Percentiles rank a stretch among this genome's conserved stretches.
phyloP scores from a whole-genome alignment of 2,888 invertebrate species.

The Schizaphis graminum region DNA sequence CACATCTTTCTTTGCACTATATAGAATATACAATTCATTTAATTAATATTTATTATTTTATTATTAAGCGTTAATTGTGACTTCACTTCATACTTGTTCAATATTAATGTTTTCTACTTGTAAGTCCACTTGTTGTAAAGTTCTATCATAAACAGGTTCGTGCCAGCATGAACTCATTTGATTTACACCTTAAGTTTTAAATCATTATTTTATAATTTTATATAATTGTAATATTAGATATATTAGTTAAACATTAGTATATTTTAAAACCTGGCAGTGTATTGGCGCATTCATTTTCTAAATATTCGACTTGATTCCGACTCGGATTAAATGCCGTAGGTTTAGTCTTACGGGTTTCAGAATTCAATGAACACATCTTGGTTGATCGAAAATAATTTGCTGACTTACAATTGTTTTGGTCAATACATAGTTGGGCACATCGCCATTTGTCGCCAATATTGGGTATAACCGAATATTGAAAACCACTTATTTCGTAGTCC shows the following conservation, averaged over 20 bases:
- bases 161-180: slow-evolving; percentile 68
- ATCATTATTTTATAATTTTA: background rate
- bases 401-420: slow-evolving; percentile 72
- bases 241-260: background rate
- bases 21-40: slow-evolving; percentile 45
- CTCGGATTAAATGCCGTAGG: slow-evolving; percentile 82
- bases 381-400: slow-evolving; percentile 72
- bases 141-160: slow-evolving; percentile 68
- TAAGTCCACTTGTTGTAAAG: slow-evolving; percentile 68
- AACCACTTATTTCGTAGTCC: slow-evolving; percentile 81
- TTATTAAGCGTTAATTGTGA: background rate
- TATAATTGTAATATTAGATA: background rate
- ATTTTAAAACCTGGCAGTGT: slow-evolving; percentile 33
- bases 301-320: slow-evolving; percentile 83
- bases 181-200: background rate
- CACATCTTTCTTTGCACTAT: slow-evolving; percentile 75
- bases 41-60: background rate
- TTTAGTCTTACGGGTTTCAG: slow-evolving; percentile 81
- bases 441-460: slow-evolving; percentile 76
- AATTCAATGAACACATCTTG: slow-evolving; percentile 78
- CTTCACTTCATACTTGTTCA: slow-evolving; percentile 67
- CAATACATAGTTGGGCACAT: slow-evolving; percentile 76
- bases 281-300: slow-evolving; percentile 83
- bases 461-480: slow-evolving; percentile 76
- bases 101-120: slow-evolving; percentile 67